Percentiles rank a stretch among this genome's conserved stretches.
phyloP scores from a whole-genome alignment of 2,113 vertebrate genomes.

The Monopterus albus region DNA sequence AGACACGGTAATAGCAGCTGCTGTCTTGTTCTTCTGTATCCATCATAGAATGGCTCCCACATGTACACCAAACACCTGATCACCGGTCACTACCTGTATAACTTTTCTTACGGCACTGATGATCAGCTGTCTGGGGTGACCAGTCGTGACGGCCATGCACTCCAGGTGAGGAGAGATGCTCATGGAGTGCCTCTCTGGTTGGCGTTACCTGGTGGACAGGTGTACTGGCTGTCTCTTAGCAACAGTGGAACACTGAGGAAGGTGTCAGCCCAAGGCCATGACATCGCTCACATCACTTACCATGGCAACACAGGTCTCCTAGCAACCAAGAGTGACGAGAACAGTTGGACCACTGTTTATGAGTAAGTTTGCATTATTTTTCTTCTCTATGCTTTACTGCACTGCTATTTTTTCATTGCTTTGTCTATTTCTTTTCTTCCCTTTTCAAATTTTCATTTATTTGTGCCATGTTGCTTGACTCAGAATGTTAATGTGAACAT shows the following conservation, averaged over 20 bases:
- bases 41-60: conserved; percentile 90
- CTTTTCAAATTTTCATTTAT: background rate
- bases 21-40: background rate
- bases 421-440: background rate
- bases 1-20: background rate
- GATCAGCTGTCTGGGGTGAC: conserved; percentile 86
- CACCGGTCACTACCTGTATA: conserved; percentile 93
- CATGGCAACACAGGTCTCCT: conserved; percentile 94
- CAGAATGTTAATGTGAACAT: conserved; percentile 4
- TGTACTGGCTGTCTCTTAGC: conserved; percentile 95
- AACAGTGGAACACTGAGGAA: conserved; percentile 91
- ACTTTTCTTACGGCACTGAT: conserved; percentile 91
- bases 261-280: conserved; percentile 94
- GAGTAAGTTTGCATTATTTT: conserved; percentile 85
- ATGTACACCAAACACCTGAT: conserved; percentile 94
- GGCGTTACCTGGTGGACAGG: conserved; percentile 91
- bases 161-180: conserved; percentile 91
- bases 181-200: conserved; percentile 92
- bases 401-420: background rate
- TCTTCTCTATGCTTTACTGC: conserved; percentile 9
- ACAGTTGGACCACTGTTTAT: conserved; percentile 97
- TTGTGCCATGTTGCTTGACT: background rate
- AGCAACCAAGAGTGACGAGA: conserved; percentile 96
- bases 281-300: conserved; percentile 94
- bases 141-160: conserved; percentile 85